Conservation (phyloP, 1,140 invertebrate species). For the Hylaeus volcanicus region DNA sequence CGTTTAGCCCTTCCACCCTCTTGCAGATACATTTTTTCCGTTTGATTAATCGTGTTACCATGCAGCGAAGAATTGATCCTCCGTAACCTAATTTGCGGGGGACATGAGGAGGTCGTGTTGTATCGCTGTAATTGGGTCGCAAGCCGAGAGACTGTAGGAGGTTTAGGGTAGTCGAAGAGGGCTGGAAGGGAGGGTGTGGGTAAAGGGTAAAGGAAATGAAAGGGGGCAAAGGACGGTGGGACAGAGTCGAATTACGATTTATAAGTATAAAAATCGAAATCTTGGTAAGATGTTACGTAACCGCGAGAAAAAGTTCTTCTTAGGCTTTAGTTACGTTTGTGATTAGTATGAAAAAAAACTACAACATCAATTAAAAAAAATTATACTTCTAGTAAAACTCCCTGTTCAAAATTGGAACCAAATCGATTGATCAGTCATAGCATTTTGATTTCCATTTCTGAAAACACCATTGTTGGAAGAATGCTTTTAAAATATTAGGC, state of each 20-base stretch:
- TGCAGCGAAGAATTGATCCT: constrained; percentile 52
- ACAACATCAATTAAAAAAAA: too few species aligned
- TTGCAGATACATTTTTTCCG: background rate
- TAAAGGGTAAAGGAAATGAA: background rate
- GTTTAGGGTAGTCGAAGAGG: background rate
- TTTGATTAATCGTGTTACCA: constrained; percentile 51
- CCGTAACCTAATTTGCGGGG: constrained; percentile 50
- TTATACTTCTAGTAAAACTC: too few species aligned
- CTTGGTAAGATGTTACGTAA: too few species aligned
- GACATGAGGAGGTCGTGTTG: constrained; percentile 49
- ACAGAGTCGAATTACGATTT: background rate
- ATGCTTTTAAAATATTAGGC: too few species aligned
- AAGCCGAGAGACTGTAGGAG: background rate
- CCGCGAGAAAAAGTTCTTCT: too few species aligned
- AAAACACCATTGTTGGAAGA: too few species aligned
- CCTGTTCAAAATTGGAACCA: too few species aligned
- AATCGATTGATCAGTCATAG: too few species aligned
- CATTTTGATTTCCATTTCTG: too few species aligned
- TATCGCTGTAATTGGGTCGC: constrained; percentile 65
- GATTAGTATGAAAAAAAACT: too few species aligned
- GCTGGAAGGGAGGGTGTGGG: background rate
- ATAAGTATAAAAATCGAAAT: background rate
- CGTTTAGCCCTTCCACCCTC: background rate
- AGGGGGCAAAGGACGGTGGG: background rate
- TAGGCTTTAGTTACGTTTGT: too few species aligned